Conservation (phyloP, 2,113 vertebrate genomes). For the Axis porcinus region DNA sequence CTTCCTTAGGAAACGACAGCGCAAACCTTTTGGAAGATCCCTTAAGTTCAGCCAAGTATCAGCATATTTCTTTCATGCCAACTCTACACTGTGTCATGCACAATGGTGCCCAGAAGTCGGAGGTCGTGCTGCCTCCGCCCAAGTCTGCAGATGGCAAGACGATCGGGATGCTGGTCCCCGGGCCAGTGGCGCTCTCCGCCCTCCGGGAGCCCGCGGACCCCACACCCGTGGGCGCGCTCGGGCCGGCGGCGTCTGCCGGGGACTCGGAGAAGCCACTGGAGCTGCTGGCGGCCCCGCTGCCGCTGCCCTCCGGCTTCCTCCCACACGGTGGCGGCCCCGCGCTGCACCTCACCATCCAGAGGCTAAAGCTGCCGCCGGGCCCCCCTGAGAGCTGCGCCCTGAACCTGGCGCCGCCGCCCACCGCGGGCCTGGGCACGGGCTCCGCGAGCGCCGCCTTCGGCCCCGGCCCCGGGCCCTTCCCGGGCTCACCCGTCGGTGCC, state of each 20-base stretch:
- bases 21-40: slow-evolving; percentile 77
- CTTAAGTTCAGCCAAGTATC: slow-evolving; percentile 79
- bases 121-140: slow-evolving; percentile 77
- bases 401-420: slow-evolving; percentile 79
- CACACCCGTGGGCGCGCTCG: slow-evolving; percentile 72
- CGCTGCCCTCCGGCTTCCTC: slow-evolving; percentile 82
- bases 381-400: slow-evolving; percentile 79
- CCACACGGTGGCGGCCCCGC: slow-evolving; percentile 79
- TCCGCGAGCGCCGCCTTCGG: slow-evolving; percentile 87
- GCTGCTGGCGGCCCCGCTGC: slow-evolving; percentile 78
- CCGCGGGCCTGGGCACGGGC: slow-evolving; percentile 80
- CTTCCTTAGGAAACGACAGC: slow-evolving; percentile 76
- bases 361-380: slow-evolving; percentile 85
- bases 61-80: slow-evolving; percentile 86
- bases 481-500: slow-evolving; percentile 79
- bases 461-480: slow-evolving; percentile 82
- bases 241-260: slow-evolving; percentile 68
- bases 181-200: slow-evolving; percentile 79
- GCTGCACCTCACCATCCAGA: slow-evolving; percentile 86
- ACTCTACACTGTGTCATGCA: slow-evolving; percentile 87
- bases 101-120: slow-evolving; percentile 82
- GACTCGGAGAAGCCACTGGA: slow-evolving; percentile 86
- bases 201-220: slow-evolving; percentile 76
- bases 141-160: slow-evolving; percentile 84
- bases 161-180: slow-evolving; percentile 82